Conservation (phyloP, 2,797 vertebrate genomes). For the Semaprochilodus insignis region DNA sequence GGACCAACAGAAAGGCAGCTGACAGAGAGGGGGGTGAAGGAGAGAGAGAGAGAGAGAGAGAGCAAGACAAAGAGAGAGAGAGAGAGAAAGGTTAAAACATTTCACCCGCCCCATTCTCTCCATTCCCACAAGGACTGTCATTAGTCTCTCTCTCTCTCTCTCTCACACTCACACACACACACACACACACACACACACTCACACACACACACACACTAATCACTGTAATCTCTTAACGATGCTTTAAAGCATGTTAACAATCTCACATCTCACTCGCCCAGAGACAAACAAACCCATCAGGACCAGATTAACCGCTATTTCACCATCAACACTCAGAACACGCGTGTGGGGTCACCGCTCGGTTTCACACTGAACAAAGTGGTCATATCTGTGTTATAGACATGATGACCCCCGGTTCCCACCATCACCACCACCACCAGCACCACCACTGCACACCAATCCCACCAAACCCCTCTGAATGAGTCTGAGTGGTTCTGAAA, state of each 20-base stretch:
- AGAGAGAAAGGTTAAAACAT: not conserved
- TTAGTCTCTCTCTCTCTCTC: not conserved
- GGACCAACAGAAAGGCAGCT: too few species aligned
- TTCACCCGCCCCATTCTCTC: not conserved
- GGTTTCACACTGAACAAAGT: too few species aligned
- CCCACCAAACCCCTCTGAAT: too few species aligned
- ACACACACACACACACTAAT: conserved; percentile 10
- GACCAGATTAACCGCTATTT: not conserved
- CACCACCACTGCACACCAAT: too few species aligned
- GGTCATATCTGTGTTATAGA: too few species aligned
- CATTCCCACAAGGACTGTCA: not conserved
- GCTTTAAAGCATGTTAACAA: conserved; percentile 6
- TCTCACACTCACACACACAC: too few species aligned
- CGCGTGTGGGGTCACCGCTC: too few species aligned
- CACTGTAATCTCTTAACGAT: not conserved
- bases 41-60: not conserved
- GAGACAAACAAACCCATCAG: not conserved
- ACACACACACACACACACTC: not conserved
- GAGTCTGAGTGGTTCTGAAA: too few species aligned
- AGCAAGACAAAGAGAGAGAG: not conserved
- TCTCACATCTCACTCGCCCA: not conserved
- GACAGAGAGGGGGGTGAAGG: too few species aligned
- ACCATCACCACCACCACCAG: too few species aligned
- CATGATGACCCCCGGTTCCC: too few species aligned
- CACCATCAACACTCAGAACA: too few species aligned